A percentile compares a stretch with the other conserved stretches of the same genome.
Evolutionary conservation across 2,113 vertebrate genomes (phyloP).

Genomic region (Phylloscopus whistleri): DNA sequence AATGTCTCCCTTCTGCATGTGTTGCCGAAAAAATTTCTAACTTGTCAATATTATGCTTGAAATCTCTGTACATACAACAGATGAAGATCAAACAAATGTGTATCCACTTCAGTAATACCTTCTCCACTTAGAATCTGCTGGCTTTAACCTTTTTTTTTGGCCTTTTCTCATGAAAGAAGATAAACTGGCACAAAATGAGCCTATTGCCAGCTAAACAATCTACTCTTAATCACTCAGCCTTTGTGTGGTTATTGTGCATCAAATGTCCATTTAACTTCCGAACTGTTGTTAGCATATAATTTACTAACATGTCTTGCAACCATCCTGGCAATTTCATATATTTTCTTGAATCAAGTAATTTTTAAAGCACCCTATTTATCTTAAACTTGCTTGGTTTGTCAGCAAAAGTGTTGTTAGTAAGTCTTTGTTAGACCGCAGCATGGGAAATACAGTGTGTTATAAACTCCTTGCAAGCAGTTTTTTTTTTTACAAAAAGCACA

Average conservation of each 20-base stretch:
- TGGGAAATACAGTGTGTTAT: neutral
- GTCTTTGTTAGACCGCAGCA: neutral
- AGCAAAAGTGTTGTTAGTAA: neutral
- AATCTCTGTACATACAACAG: accelerated
- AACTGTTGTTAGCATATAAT: neutral
- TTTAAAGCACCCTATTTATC: neutral
- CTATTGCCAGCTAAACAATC: neutral
- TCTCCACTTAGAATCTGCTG: neutral
- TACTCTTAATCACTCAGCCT: neutral
- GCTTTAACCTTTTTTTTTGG: neutral
- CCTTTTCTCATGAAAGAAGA: neutral
- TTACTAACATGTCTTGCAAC: neutral
- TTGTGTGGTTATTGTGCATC: neutral
- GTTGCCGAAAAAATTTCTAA: neutral
- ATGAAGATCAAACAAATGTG: neutral
- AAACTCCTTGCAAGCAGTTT: neutral
- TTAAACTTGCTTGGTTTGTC: neutral
- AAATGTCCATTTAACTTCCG: neutral
- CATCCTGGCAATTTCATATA: neutral
- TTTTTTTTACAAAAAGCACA: neutral
- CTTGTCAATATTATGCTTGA: neutral
- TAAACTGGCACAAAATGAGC: neutral
- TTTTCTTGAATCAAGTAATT: neutral
- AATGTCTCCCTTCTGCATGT: neutral
- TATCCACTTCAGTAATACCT: neutral